phyloP scores from a whole-genome alignment of 2,888 invertebrate genomes.

The Stenolophus ochropezus region DNA sequence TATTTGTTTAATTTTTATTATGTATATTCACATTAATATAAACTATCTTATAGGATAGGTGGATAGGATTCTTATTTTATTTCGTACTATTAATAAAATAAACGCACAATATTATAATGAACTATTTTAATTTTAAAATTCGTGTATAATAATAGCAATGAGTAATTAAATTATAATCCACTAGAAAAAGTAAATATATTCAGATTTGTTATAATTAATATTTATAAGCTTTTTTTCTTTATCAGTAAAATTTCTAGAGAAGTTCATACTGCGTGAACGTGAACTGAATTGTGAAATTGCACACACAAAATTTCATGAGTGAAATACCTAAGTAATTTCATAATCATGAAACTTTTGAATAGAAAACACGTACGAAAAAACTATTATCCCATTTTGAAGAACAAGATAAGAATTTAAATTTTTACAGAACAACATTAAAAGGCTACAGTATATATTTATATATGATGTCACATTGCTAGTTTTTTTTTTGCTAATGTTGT shows the following conservation, averaged over 20 bases:
- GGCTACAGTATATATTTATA: not conserved
- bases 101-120: not conserved
- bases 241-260: not conserved
- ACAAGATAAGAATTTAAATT: not conserved
- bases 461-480: conserved; percentile 1
- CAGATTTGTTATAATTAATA: not conserved
- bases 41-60: no score
- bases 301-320: not conserved
- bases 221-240: not conserved
- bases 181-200: not conserved
- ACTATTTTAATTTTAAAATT: not conserved
- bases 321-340: not conserved
- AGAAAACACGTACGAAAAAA: not conserved
- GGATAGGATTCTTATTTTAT: no score
- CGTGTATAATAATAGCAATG: not conserved
- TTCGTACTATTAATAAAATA: no score
- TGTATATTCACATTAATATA: no score
- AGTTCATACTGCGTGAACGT: not conserved
- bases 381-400: not conserved
- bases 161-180: not conserved
- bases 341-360: not conserved
- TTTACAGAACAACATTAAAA: not conserved
- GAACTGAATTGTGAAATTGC: not conserved
- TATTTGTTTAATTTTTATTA: no score
- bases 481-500: not conserved